Evolutionary conservation across 2,888 invertebrate genomes (phyloP).

Genomic region (Allolobophora icterica): DNA sequence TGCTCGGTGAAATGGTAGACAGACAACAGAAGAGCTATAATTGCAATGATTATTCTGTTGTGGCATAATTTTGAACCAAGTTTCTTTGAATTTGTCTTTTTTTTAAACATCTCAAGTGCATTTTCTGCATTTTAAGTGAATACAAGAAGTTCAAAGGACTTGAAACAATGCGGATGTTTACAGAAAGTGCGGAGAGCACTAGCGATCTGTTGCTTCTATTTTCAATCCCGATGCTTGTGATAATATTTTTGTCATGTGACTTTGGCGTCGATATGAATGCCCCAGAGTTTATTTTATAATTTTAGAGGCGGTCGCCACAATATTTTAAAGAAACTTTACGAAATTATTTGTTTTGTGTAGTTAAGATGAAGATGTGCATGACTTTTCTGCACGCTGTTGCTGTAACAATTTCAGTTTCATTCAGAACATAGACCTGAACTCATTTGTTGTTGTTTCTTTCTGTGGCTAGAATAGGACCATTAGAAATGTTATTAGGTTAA

Average conservation of each 20-base stretch:
- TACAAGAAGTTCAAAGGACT: background rate
- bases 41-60: background rate
- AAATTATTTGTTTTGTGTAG: conserved; percentile 11
- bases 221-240: background rate
- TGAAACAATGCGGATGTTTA: background rate
- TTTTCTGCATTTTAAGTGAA: background rate
- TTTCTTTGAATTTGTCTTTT: background rate
- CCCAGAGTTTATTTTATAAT: background rate
- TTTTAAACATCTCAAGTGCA: background rate
- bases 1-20: background rate
- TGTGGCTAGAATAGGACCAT: background rate
- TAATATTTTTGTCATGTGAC: conserved; percentile 9
- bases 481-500: background rate
- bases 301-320: background rate
- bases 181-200: background rate
- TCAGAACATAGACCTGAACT: background rate
- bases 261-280: background rate
- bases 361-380: conserved; percentile 3
- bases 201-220: background rate
- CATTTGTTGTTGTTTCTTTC: background rate
- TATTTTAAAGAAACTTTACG: background rate
- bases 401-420: background rate
- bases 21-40: background rate
- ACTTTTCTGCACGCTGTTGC: background rate
- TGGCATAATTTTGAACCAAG: background rate